These are phyloP conservation scores for Corythornis madagascariensis DNA, from an alignment of 2,113 vertebrate genomes.

Conservation along the genomic window DNA sequence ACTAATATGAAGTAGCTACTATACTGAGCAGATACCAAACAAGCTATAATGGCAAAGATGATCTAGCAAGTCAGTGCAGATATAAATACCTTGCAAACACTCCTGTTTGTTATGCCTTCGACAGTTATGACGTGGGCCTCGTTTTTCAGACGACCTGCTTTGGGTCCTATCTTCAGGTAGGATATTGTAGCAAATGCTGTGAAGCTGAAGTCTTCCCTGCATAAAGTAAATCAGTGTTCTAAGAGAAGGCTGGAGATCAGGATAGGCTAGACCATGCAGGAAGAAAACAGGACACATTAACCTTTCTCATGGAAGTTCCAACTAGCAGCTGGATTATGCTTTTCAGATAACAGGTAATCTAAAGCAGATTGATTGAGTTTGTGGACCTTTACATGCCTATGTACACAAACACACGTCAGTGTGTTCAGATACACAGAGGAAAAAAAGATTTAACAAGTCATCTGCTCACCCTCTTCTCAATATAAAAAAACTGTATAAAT, in stretches of 20 bases:
- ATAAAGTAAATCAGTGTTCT: background rate
- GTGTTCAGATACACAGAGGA: background rate
- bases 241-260: background rate
- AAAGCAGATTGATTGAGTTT: background rate
- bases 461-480: background rate
- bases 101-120: constrained; percentile 67
- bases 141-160: constrained; percentile 84
- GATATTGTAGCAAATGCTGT: constrained; percentile 94
- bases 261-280: background rate
- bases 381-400: background rate
- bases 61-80: background rate
- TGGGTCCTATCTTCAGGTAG: constrained; percentile 89
- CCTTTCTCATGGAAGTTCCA: background rate
- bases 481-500: background rate
- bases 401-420: background rate
- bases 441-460: background rate
- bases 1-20: too few species aligned
- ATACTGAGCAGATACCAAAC: background rate
- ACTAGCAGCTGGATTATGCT: background rate
- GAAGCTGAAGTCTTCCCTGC: constrained; percentile 97
- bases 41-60: background rate
- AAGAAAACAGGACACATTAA: background rate
- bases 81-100: constrained; percentile 57
- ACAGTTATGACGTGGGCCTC: constrained; percentile 78
- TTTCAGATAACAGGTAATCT: background rate